phyloP scores from a whole-genome alignment of 2,888 invertebrate species.

The Perithous albicinctus region DNA sequence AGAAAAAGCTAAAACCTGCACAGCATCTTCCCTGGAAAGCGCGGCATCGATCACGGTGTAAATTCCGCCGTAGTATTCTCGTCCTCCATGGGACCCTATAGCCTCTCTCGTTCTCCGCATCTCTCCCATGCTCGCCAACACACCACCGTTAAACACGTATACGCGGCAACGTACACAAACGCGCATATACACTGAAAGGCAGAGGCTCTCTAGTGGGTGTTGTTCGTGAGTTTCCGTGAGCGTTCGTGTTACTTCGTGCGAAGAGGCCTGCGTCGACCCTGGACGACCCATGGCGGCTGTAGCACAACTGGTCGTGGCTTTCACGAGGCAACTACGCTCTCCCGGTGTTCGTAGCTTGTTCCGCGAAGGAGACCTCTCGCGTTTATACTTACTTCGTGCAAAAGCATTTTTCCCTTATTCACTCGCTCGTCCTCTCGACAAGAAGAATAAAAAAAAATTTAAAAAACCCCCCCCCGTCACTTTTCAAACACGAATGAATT shows the following conservation, averaged over 20 bases:
- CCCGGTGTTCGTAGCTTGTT: slow-evolving; percentile 68
- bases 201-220: slow-evolving; percentile 51
- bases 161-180: not conserved
- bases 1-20: not conserved
- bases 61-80: slow-evolving; percentile 47
- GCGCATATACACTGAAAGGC: slow-evolving; percentile 19
- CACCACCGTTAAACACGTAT: slow-evolving; percentile 8
- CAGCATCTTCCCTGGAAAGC: slow-evolving; percentile 30
- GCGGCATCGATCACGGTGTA: slow-evolving; percentile 63
- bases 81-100: slow-evolving; percentile 35
- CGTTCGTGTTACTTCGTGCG: no score
- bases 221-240: slow-evolving; percentile 69
- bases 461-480: no score
- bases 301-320: slow-evolving; percentile 82
- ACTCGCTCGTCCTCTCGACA: no score
- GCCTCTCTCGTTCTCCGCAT: slow-evolving; percentile 29
- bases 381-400: slow-evolving; percentile 35
- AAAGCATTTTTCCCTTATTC: slow-evolving; percentile 20
- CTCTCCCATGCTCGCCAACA: no score
- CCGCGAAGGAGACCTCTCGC: slow-evolving; percentile 29
- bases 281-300: slow-evolving; percentile 81
- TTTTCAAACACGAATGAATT: not conserved
- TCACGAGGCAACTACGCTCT: slow-evolving; percentile 80
- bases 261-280: slow-evolving; percentile 78
- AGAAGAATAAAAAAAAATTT: no score